Evolutionary conservation across 2,113 vertebrate species (phyloP), one percentile per base, ranked within the genome.

Genomic region (Gavialis gangeticus): DNA sequence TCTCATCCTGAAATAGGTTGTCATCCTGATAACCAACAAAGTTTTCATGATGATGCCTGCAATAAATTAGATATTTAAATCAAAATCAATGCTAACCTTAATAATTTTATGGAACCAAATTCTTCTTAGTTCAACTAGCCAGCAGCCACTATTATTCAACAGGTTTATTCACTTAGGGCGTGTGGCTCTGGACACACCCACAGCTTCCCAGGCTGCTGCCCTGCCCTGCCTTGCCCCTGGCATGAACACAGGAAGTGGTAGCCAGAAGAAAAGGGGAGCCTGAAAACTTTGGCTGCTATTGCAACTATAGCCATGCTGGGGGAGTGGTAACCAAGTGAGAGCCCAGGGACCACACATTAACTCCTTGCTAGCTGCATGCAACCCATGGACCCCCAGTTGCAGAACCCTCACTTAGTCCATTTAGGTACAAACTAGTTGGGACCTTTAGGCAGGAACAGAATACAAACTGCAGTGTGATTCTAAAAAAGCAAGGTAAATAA

Each of bases 1-100:
- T 99, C 98, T 99, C 99, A 95, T 99, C 99, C 96, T 99, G 99
- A 96, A 99, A 99, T 16, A 99, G 98, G 96, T 99, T 99, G 97
- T 99, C 99, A 94, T 99, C 99, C 93, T 99, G 99, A 97, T 99
- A 99, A 19, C 97, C 98, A 82, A 98, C 99, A 97, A 99, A 99
- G 96, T 99, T 99, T 97, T 99, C 99, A 87, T 99, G 99, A 97
- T 99, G 99, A 98, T 99, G 99, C 97, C 99, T 99, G 93, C 8
- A 94, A 84, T 83, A 95, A 91, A 97, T 81, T 5, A 97, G 79
- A 96, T 59, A 76, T 93, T 92, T 0, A 92, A 91, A 84, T 96
- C 46, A 87, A 87, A 62, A 79, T 46, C 67, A 59, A 92, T 69
- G 75, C 59, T 87, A 63, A 34, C 62, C 1, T 28, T 66, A 22